Evolutionary conservation across 2,797 vertebrate genomes (phyloP), one percentile per base, ranked within the genome.

Genomic region (Orestias chungarensis): DNA sequence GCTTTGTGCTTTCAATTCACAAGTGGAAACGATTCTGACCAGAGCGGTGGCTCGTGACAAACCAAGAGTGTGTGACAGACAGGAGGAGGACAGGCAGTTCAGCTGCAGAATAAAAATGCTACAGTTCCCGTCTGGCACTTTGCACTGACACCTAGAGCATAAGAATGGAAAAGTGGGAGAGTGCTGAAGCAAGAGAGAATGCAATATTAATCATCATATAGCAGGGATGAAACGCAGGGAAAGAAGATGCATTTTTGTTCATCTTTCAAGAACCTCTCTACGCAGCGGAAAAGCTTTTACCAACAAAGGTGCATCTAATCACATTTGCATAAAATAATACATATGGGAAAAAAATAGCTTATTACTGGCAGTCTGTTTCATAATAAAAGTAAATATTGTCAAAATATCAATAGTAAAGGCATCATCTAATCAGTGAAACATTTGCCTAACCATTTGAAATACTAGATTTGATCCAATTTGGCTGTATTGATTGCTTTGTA

Each of bases 381-480:
- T 18, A 55, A 31, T 31, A 29, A 3, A 18, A 31, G 10, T 31
- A 18, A 29, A 55, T 14, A 55, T 55, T 55, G 25, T 7, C 27
- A 55, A 55, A 55, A 55, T 55, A 8, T 55, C 25, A 31, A 55
- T 31, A 55, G 17, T 14, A 54, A 55, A 31, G 15, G 52, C 12
- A 68, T 71, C 4, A 61, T 82, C 65, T 55, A 64, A 67, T 82
- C 75, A 46, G 82, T 79, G 70, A 2, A 2, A 27, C 72, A 70
- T 81, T 35, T 47, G 72, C 15, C 67, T 68, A 70, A 73, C 73
- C 76, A 57, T 84, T 84, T 68, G 70, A 87, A 81, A 78, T 59
- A 55, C 18, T 68, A 73, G 61, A 85, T 87, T 86, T 68, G 54
- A 90, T 85, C 80, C 82, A 72, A 91, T 90, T 83, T 87, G 68